These are phyloP conservation scores for Scaeva pyrastri DNA, from an alignment of 2,888 invertebrate species.

Conservation along the genomic window DNA sequence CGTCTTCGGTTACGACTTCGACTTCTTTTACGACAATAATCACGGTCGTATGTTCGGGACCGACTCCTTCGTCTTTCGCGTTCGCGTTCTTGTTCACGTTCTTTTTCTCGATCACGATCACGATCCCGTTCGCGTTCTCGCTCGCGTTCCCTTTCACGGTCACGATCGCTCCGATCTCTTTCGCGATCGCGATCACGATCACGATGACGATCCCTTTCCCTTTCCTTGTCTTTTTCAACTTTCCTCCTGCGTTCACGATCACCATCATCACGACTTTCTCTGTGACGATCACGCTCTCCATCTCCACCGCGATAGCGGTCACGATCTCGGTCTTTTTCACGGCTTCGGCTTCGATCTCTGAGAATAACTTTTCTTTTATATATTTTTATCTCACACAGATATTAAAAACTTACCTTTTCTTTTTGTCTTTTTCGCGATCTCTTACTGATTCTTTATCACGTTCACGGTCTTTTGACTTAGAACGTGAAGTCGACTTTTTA, in stretches of 20 bases:
- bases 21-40: constrained; percentile 75
- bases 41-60: constrained; percentile 79
- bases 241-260: constrained; percentile 58
- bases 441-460: constrained; percentile 83
- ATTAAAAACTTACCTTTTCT: constrained; percentile 35
- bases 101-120: constrained; percentile 83
- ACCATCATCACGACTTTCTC: constrained; percentile 50
- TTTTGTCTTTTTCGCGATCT: constrained; percentile 78
- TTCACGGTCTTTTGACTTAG: constrained; percentile 80
- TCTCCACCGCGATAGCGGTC: constrained; percentile 64
- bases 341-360: constrained; percentile 67
- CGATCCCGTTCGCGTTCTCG: constrained; percentile 81
- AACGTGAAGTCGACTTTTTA: constrained; percentile 49
- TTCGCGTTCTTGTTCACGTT: constrained; percentile 77
- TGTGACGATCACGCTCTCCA: constrained; percentile 49
- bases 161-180: constrained; percentile 83
- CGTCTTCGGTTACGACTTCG: constrained; percentile 77
- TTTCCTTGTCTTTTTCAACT: constrained; percentile 79
- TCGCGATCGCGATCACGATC: constrained; percentile 81
- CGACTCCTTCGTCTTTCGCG: constrained; percentile 79
- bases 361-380: neutral
- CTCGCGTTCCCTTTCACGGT: constrained; percentile 78
- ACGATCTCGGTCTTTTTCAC: constrained; percentile 79
- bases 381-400: neutral
- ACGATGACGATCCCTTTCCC: constrained; percentile 83